Evolutionary conservation across 2,113 vertebrate genomes (phyloP).

Genomic region (Scomber japonicus): DNA sequence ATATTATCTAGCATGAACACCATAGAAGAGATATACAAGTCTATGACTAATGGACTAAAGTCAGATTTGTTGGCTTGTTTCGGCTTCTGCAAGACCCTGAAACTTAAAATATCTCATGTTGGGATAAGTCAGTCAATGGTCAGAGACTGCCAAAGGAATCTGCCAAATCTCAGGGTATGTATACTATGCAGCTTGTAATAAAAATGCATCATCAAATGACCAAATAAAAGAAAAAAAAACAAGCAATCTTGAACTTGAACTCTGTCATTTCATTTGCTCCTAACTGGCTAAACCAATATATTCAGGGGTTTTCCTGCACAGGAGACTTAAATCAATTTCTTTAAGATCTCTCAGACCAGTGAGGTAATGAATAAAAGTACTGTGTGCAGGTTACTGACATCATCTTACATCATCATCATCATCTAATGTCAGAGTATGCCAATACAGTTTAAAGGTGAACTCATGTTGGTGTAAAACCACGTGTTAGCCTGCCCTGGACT

Average conservation of each 20-base stretch:
- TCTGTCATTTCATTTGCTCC: neutral
- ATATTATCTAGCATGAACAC: neutral
- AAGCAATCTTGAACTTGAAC: neutral
- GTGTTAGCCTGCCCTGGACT: slow-evolving; percentile 43
- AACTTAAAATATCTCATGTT: neutral
- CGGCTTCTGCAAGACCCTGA: neutral
- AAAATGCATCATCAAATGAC: no score
- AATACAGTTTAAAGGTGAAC: slow-evolving; percentile 16
- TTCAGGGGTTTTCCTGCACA: neutral
- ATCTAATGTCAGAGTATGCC: no score
- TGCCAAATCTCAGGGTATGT: neutral
- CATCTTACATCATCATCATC: neutral
- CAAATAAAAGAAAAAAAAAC: neutral
- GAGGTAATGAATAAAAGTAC: neutral
- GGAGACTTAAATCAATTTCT: neutral
- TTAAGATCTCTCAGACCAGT: no score
- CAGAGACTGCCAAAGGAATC: neutral
- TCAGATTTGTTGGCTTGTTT: neutral
- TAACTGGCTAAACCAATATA: neutral
- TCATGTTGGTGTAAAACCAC: neutral
- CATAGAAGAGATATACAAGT: neutral
- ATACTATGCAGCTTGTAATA: neutral
- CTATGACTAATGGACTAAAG: no score
- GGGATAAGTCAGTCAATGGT: neutral
- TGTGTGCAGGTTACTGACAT: neutral